Conservation (phyloP, 2,888 invertebrate genomes). For the Synergus japonicus region DNA sequence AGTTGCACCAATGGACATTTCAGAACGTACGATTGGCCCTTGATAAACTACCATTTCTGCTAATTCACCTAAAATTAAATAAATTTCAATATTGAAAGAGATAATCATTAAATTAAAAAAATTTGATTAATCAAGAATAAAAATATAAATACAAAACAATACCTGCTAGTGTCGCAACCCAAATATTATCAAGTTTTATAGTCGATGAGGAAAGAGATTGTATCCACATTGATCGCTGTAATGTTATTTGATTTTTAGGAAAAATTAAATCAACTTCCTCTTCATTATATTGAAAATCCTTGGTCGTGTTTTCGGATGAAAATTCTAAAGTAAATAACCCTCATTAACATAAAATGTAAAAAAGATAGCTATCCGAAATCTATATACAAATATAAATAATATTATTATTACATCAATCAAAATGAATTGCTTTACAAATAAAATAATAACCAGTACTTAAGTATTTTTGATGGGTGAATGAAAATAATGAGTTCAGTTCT, state of each 20-base stretch:
- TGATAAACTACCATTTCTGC: slow-evolving; percentile 84
- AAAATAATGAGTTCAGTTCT: slow-evolving; percentile 56
- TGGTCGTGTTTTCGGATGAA: not conserved
- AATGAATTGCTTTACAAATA: not conserved
- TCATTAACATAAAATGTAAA: no score
- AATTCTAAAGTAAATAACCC: not conserved
- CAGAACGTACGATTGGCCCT: slow-evolving; percentile 79
- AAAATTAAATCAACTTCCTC: slow-evolving; percentile 63
- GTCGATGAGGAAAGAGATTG: slow-evolving; percentile 57
- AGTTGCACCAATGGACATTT: slow-evolving; percentile 79
- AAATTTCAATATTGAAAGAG: slow-evolving; percentile 10
- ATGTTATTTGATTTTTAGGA: slow-evolving; percentile 59
- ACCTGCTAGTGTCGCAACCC: slow-evolving; percentile 83
- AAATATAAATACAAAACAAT: slow-evolving; percentile 10
- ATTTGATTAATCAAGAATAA: not conserved
- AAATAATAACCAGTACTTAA: not conserved
- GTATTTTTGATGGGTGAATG: not conserved
- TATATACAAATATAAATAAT: no score
- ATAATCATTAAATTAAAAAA: not conserved
- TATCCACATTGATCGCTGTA: slow-evolving; percentile 64
- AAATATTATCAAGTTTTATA: slow-evolving; percentile 79
- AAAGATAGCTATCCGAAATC: no score
- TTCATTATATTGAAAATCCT: slow-evolving; percentile 51
- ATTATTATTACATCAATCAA: not conserved
- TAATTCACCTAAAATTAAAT: slow-evolving; percentile 80